These are phyloP conservation scores for Huso huso DNA, from an alignment of 2,797 vertebrate genomes.

Conservation along the genomic window DNA sequence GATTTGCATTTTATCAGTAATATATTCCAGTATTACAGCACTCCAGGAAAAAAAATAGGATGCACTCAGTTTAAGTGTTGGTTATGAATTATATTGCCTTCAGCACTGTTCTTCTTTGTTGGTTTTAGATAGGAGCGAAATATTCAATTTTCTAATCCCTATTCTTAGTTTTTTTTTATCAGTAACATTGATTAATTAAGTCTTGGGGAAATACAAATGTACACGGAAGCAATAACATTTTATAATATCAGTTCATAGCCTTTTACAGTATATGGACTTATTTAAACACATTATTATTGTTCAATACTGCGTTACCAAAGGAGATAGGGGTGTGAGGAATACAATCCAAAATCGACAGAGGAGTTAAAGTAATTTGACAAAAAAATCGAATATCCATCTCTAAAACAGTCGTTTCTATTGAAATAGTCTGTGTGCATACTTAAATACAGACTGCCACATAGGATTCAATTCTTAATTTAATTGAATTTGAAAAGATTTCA, in stretches of 20 bases:
- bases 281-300: constrained; percentile 2
- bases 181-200: not conserved
- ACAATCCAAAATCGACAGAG: constrained; percentile 32
- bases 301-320: not conserved
- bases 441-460: too few species aligned
- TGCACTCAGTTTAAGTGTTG: constrained; percentile 16
- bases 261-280: constrained; percentile 16
- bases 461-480: too few species aligned
- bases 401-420: too few species aligned
- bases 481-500: too few species aligned
- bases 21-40: constrained; percentile 5
- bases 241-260: constrained; percentile 5
- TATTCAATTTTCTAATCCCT: constrained; percentile 25
- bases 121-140: constrained; percentile 32
- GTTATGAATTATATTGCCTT: constrained; percentile 12
- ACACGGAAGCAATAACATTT: not conserved
- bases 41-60: constrained; percentile 3
- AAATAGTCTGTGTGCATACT: too few species aligned
- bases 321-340: not conserved
- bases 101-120: not conserved
- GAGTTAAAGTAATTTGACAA: constrained; percentile 4
- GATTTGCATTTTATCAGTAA: constrained; percentile 7
- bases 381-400: too few species aligned
- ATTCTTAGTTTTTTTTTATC: not conserved
- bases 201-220: not conserved